Base-by-base conservation (phyloP, 2,797 vertebrate species). In the Brachyalestes nurse region DNA sequence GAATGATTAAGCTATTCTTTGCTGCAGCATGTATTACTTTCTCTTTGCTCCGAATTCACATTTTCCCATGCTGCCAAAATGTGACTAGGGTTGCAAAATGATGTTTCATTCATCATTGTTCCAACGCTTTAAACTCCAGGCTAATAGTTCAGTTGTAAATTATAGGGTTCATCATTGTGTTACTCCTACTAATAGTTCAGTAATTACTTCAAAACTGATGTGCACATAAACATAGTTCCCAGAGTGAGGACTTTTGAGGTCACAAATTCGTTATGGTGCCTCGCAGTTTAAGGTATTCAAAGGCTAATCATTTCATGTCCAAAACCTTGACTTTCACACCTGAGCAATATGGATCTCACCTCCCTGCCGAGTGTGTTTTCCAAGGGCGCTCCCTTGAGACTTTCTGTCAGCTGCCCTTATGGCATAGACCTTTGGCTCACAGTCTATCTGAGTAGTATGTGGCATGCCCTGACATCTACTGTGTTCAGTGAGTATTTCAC, bases 401-500 rank as follows among this genome's bases (percentile, higher is more conserved):
- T 67, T 74, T 25, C 72, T 80, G 16, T 73, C 61, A 76, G 17
- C 13, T 40, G 16, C 65, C 67, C 49, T 28, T 47, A 21, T 21
- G 21, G 58, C 62, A 53, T 16, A 58, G 23, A 23, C 60, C 67
- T 77, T 77, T 77, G 74, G 80, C 80, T 64, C 80, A 60, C 69
- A 51, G 25, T n/a, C 66, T 73, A 40, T 74, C 34, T 72, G 74
- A 38, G 53, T 28, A 23, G 58, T 72, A 60, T 76, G 38, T 78
- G 55, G 23, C 49, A 65, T 49, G 47, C 47, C 47, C 47, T 49
- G 47, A 49, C 47, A 66, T 71, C 42, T 70, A 14, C 75, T 19
- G 6, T 78, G 53, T 78, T 47, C 45, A 42, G 75, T 57, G n/a
- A 13, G 40, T 65, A 0, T 87, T 95, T 67, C 90, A 99, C 98